A percentile compares a stretch with the other conserved stretches of the same genome.
These are phyloP conservation scores for Sycophila texana DNA, from an alignment of 2,888 invertebrate genomes.

Conservation along the genomic window DNA sequence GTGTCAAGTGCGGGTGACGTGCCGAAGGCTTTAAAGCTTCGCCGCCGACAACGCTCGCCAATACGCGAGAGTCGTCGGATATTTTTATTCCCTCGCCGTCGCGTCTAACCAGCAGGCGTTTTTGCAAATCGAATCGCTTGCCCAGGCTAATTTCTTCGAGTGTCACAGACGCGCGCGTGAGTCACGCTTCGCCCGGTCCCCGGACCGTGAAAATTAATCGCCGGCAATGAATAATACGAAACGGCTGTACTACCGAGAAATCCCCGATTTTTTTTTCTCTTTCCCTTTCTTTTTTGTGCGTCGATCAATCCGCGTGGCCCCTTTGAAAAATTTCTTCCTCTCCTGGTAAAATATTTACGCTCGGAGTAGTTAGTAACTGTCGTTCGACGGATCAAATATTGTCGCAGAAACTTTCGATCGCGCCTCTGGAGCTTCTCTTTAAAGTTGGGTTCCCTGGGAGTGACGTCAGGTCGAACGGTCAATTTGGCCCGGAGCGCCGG, in stretches of 20 bases:
- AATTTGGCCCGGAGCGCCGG: constrained; percentile 13
- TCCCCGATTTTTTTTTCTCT: neutral
- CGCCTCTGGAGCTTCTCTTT: neutral
- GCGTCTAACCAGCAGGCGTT: neutral
- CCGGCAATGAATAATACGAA: constrained; percentile 2
- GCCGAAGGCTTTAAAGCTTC: neutral
- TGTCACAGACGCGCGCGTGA: neutral
- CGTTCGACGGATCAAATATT: neutral
- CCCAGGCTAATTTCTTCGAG: constrained; percentile 9
- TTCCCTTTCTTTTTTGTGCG: neutral
- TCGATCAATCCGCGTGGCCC: neutral
- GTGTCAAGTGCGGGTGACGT: neutral
- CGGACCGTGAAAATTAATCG: constrained; percentile 21
- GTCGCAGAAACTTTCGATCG: neutral
- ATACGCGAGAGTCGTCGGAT: neutral
- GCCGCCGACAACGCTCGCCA: neutral
- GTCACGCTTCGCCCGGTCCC: neutral
- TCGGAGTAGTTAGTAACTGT: no score
- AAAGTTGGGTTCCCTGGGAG: neutral
- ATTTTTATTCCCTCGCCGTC: constrained; percentile 9
- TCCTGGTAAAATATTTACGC: no score
- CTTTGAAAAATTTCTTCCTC: no score
- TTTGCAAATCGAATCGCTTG: constrained; percentile 25
- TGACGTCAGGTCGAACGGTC: constrained; percentile 28
- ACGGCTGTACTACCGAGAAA: no score